Evolutionary conservation across 2,888 invertebrate genomes (phyloP), one percentile per base, ranked within the genome.

Genomic region (Nomada lathburiana): DNA sequence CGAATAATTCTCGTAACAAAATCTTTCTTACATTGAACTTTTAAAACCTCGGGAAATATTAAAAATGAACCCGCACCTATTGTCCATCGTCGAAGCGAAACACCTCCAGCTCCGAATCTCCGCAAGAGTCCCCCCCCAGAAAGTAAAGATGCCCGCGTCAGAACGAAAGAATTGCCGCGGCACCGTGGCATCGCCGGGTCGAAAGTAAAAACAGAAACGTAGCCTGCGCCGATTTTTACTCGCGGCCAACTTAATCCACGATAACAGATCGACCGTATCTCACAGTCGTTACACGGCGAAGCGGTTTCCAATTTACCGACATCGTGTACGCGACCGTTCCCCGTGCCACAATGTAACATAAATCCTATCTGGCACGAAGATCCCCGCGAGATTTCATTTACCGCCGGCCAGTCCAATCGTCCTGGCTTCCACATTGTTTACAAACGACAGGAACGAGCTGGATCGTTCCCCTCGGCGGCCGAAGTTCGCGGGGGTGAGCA

Each of bases 351-450:
- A 76, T 50, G 77, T 63, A 69, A 59, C 64, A 42, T 70, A 59
- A 79, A 47, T 80, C 36, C 4, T 47, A 36, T 13, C 20, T 18
- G 13, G 10, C 0, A 13, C 20, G 36, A 36, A 65, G 78, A 77
- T 77, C 64, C 52, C 9, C 0, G 36, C 16, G 47, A 53, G 79
- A 77, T 80, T 70, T 60, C 60, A 60, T 80, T 76, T 70, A 52
- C 53, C 70, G 52, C 47, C 11, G 64, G 44, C 13, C 9, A 2
- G 23, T 23, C 26, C 59, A 47, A 65, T 77, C 64, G 65, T 42
- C 63, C 47, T 11, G 16, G 47, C 20, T 18, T 20, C 20, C 2
- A 47, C 64, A 53, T 65, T 80, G 78, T 80, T 64, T 65, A 77
- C 70, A 77, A 77, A 71, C 59, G 77, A 77, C 26, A 11, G 65